phyloP scores from a whole-genome alignment of 2,888 invertebrate genomes.

The Dione juno region DNA sequence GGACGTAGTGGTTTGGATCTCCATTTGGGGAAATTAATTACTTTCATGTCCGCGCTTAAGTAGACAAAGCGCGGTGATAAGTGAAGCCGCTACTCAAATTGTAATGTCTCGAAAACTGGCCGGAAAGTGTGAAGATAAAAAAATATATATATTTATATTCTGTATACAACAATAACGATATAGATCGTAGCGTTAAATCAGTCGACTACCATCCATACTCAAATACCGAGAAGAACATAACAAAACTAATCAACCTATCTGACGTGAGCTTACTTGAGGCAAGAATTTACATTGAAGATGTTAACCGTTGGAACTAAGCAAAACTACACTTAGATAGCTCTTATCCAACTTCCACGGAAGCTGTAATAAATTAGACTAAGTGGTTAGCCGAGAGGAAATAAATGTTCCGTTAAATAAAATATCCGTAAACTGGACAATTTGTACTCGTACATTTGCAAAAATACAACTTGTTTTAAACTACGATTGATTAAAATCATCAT shows the following conservation, averaged over 20 bases:
- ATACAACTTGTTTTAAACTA: not conserved
- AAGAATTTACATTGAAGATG: slow-evolving; percentile 21
- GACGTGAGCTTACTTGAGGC: slow-evolving; percentile 11
- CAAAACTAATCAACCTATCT: slow-evolving; percentile 18
- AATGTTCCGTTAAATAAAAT: slow-evolving; percentile 57
- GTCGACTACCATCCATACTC: not conserved
- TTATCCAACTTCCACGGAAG: slow-evolving; percentile 32
- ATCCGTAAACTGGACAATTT: slow-evolving; percentile 39
- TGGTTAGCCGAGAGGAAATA: slow-evolving; percentile 49
- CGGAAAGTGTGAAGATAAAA: no score
- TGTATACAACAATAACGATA: no score
- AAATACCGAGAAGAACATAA: not conserved
- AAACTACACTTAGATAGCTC: slow-evolving; percentile 38
- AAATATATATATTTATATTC: no score
- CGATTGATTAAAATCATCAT: not conserved
- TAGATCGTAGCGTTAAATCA: no score
- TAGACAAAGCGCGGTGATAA: no score
- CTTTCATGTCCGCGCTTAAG: no score
- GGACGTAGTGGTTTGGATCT: no score
- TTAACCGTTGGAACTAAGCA: slow-evolving; percentile 26
- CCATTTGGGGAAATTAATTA: no score
- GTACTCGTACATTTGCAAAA: not conserved
- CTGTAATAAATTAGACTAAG: slow-evolving; percentile 55
- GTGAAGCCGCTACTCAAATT: no score
- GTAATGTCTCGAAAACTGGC: no score